Conservation (phyloP, 2,113 vertebrate genomes). For the Lutjanus erythropterus region DNA sequence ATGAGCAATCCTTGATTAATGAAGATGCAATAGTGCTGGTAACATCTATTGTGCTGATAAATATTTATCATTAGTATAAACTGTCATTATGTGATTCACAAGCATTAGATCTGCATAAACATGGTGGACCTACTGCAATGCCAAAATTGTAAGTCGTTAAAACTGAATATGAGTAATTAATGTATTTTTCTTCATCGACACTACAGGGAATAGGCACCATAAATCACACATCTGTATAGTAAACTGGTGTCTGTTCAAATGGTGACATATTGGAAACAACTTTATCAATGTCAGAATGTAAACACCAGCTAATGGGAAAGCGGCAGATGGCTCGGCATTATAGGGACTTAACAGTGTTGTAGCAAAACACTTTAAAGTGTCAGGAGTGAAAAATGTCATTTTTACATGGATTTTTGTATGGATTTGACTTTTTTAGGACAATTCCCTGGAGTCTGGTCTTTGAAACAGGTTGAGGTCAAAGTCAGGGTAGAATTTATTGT, state of each 20-base stretch:
- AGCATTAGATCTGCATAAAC: not conserved
- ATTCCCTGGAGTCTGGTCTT: not conserved
- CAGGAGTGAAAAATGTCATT: not conserved
- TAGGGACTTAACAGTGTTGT: not conserved
- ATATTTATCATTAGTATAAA: not conserved
- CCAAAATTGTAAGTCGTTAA: slow-evolving; percentile 1
- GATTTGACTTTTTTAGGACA: not conserved
- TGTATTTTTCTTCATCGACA: slow-evolving; percentile 18
- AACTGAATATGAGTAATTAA: slow-evolving; percentile 38
- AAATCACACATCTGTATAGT: slow-evolving; percentile 41
- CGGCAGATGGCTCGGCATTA: not conserved
- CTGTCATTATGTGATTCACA: not conserved
- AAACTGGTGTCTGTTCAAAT: slow-evolving; percentile 9
- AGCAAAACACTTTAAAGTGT: not conserved
- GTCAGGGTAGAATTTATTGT: not conserved
- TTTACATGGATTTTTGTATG: not conserved
- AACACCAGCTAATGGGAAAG: not conserved
- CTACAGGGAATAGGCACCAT: slow-evolving; percentile 4
- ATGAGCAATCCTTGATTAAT: not conserved
- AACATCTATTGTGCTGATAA: not conserved
- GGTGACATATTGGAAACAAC: not conserved
- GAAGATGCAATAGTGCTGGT: not conserved
- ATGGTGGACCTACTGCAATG: not conserved
- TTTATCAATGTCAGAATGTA: slow-evolving; percentile 19
- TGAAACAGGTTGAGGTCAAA: not conserved